These are phyloP conservation scores for Penaeus chinensis DNA, from an alignment of 1,140 invertebrate species.

Conservation along the genomic window DNA sequence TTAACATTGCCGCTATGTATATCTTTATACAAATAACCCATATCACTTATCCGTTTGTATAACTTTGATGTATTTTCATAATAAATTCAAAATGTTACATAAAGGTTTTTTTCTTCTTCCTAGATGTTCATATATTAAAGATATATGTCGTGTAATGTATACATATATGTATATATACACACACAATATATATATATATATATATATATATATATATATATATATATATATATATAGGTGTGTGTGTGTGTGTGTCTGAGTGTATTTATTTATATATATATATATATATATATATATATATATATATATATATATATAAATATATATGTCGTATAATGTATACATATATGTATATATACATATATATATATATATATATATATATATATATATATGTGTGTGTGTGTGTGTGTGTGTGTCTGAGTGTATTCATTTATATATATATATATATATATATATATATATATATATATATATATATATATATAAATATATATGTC, in stretches of 20 bases:
- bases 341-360: background rate
- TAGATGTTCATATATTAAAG: too few relatives aligned
- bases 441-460: too few relatives aligned
- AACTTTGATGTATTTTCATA: slow-evolving; percentile 29
- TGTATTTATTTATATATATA: background rate
- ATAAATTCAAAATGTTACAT: slow-evolving; percentile 9
- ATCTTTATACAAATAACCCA: slow-evolving; percentile 9
- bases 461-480: too few relatives aligned
- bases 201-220: background rate
- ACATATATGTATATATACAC: too few relatives aligned
- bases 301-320: background rate
- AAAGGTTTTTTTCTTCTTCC: background rate
- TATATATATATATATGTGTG: slow-evolving; percentile 23
- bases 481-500: too few relatives aligned
- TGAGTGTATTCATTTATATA: too few relatives aligned
- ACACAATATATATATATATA: too few relatives aligned
- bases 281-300: background rate
- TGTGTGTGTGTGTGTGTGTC: too few relatives aligned
- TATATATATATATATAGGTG: background rate
- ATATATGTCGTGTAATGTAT: background rate
- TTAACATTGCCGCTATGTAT: background rate
- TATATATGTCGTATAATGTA: too few relatives aligned
- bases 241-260: background rate
- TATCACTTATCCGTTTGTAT: slow-evolving; percentile 32
- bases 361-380: slow-evolving; percentile 19